Evolutionary conservation across 2,113 vertebrate genomes (phyloP), one percentile per base, ranked within the genome.

Genomic region (Ceyx margarethae): DNA sequence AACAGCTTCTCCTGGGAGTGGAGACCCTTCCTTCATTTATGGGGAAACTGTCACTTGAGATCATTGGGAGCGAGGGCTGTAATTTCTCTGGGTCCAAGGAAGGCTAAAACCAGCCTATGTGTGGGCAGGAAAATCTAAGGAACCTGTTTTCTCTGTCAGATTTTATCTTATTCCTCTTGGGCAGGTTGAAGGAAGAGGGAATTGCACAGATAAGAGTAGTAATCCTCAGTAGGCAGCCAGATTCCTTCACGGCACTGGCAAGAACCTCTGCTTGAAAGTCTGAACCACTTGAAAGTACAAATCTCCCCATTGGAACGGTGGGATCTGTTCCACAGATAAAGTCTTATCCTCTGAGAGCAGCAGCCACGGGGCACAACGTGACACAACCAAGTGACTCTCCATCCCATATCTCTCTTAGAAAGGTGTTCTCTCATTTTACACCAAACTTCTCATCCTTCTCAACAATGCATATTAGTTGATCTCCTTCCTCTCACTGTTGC

Each of bases 381-480:
- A 26, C 29, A 25, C 3, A 26, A 53, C 4, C 6, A 0, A 22
- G 26, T 68, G 50, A 33, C 28, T 35, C 31, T 37, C 62, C 46
- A 21, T 64, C 16, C 50, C 14, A 0, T 11, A 10, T 22, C 45
- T 25, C 79, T 48, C 64, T 46, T 5, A 56, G 58, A 42, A 40
- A 43, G 56, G 18, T 33, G 11, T 19, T 80, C 71, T 35, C 64
- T 74, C 45, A 5, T 26, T 84, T 60, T 14, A 71, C 45, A 54
- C 62, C n/a, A 11, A 46, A 73, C 45, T 53, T 83, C 15, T 11
- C 40, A 15, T n/a, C 54, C 54, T 51, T n/a, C 60, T 57, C 66
- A 28, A 17, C 1, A 2, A 11, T 4, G 5, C 11, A 0, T 7
- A 1, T 8, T 3, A 1, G 0, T 6, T 26, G 31, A n/a, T 37